Percentiles rank a stretch among this genome's conserved stretches.
phyloP scores from a whole-genome alignment of 2,113 vertebrate genomes.

The Elephas maximus region DNA sequence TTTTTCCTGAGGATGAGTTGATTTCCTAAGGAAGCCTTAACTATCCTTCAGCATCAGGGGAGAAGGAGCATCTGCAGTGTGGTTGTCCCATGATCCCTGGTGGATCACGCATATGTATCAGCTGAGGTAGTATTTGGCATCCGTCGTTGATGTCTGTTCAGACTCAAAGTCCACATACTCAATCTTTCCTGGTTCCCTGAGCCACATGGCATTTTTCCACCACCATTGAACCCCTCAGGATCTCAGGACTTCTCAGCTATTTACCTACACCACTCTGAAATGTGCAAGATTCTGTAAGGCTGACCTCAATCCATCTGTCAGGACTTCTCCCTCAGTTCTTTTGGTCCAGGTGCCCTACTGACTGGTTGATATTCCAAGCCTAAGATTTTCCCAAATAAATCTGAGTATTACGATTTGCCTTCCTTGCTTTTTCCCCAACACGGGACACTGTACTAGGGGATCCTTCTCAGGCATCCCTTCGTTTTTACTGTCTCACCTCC shows the following conservation, averaged over 20 bases:
- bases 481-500: neutral
- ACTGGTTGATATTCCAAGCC: neutral
- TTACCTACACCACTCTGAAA: neutral
- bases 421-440: neutral
- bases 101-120: neutral
- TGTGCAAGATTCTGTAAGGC: neutral
- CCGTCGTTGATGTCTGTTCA: neutral
- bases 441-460: neutral
- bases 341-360: neutral
- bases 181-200: neutral
- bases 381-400: neutral
- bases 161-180: neutral
- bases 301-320: neutral
- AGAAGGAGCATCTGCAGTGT: too few relatives aligned
- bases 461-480: neutral
- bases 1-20: neutral
- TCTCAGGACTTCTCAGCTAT: neutral
- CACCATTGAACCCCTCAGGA: neutral
- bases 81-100: neutral
- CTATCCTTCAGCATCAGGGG: neutral
- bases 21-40: neutral
- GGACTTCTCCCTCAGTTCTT: too few relatives aligned
- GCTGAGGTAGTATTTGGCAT: neutral
- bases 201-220: neutral
- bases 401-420: neutral